These are phyloP conservation scores for Argentina silus DNA, from an alignment of 2,797 vertebrate species.

Conservation along the genomic window DNA sequence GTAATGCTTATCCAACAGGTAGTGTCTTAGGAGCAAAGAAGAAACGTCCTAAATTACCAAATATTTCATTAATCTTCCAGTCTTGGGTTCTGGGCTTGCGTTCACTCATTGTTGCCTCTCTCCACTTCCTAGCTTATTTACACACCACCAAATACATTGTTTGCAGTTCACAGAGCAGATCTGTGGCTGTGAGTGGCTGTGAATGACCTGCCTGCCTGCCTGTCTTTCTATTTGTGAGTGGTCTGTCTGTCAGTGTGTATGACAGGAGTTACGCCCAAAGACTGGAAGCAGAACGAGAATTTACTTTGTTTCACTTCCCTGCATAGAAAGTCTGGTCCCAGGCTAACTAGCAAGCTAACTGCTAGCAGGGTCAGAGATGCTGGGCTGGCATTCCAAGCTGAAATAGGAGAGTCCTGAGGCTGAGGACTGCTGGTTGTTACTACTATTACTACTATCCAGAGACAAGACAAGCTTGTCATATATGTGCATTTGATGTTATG, in stretches of 20 bases:
- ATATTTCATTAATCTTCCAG: slow-evolving; percentile 3
- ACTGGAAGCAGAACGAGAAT: no score
- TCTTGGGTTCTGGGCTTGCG: slow-evolving; percentile 31
- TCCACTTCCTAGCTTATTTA: not conserved
- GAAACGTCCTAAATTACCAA: not conserved
- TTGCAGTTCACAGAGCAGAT: not conserved
- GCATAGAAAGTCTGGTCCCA: no score
- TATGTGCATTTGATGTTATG: no score
- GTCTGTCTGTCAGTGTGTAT: no score
- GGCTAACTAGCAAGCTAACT: no score
- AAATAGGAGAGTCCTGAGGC: not conserved
- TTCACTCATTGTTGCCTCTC: slow-evolving; percentile 41
- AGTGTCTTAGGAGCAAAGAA: not conserved
- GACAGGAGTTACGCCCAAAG: no score
- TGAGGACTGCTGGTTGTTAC: no score
- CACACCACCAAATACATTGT: not conserved
- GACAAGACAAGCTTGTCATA: no score
- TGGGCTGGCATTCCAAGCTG: not conserved
- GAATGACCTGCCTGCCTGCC: not conserved
- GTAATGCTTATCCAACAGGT: not conserved
- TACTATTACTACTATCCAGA: slow-evolving; percentile 20
- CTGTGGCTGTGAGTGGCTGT: not conserved
- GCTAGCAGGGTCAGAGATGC: not conserved
- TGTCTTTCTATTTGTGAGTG: not conserved
- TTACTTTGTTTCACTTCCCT: no score